These are phyloP conservation scores for Pangasius mekongensis DNA, from an alignment of 2,797 vertebrate species.

Conservation along the genomic window DNA sequence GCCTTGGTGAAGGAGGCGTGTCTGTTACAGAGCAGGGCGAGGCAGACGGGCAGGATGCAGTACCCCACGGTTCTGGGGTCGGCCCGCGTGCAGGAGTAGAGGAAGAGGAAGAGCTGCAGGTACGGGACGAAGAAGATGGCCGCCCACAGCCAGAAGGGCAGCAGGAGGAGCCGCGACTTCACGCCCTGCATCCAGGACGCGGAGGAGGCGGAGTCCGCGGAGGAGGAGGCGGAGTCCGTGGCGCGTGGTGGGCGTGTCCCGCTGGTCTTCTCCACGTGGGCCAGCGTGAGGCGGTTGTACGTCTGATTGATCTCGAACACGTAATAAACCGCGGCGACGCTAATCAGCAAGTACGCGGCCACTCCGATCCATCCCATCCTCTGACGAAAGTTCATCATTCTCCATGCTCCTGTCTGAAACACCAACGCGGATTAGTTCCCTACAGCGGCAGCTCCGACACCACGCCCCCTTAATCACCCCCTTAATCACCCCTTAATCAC, in stretches of 20 bases:
- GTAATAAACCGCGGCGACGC: slow-evolving; percentile 85
- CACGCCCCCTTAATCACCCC: too few relatives aligned
- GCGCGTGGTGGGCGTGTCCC: slow-evolving; percentile 60
- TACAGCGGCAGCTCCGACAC: not conserved
- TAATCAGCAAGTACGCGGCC: slow-evolving; percentile 86
- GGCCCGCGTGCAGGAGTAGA: slow-evolving; percentile 95
- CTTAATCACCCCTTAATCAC: too few relatives aligned
- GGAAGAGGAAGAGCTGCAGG: slow-evolving; percentile 94
- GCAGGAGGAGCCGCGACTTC: slow-evolving; percentile 80
- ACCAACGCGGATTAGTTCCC: not conserved
- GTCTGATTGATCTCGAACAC: slow-evolving; percentile 92
- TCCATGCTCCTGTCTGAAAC: slow-evolving; percentile 86
- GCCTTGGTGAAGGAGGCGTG: slow-evolving; percentile 85
- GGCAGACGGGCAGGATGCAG: slow-evolving; percentile 92
- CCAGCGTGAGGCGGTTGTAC: slow-evolving; percentile 86
- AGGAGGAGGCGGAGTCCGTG: slow-evolving; percentile 53
- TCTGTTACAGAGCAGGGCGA: slow-evolving; percentile 90
- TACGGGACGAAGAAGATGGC: slow-evolving; percentile 90
- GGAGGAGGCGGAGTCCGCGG: slow-evolving; percentile 50
- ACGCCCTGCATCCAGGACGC: slow-evolving; percentile 82
- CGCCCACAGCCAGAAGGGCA: slow-evolving; percentile 92
- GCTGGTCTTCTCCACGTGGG: slow-evolving; percentile 81
- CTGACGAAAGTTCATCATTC: slow-evolving; percentile 99
- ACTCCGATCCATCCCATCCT: slow-evolving; percentile 96
- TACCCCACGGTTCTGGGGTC: slow-evolving; percentile 93